Base-by-base conservation (phyloP, 2,113 vertebrate genomes). In the Clupea harengus region DNA sequence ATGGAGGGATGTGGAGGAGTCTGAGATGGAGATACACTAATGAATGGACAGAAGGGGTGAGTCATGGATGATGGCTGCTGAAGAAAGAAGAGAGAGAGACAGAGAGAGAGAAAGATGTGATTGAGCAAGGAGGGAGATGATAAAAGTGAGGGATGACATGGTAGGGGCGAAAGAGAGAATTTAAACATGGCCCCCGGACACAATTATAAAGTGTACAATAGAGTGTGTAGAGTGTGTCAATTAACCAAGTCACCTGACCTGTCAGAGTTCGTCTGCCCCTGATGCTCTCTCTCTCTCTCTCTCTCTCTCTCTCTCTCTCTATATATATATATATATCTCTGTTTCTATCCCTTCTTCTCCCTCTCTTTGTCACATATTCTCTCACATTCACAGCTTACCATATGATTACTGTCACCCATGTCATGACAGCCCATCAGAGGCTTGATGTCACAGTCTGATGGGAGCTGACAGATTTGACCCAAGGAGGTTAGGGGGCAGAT, bases 11-110 rank as follows among this genome's bases (percentile, higher is more conserved):
- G 28, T 39, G 39, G 39, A 39, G 39, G 39, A 39, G 39, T 39
- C 39, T 39, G 32, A 78, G 72, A 39, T 78, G 10, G 28, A 44
- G 10, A 78, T 3, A 15, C 13, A 44, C 72, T 78, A 78, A 78
- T 78, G 72, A 78, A 78, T 39, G 72, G 72, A 78, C 15, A 78
- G 28, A 78, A 78, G 72, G 28, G 25, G 28, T 78, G 72, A 78
- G 72, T 78, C 72, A 78, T 78, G 72, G 72, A 32, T 0, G 28
- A 72, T 2, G 72, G 25, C 28, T 32, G 64, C 10, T 72, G 72
- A 39, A 11, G 64, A 7, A 64, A 15, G 2, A 15, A 72, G 20
- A n/a, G 57, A 17, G 52, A 54, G 64, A 67, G 7, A 39, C 11
- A 78, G 28, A 78, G 25, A 3, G 72, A 78, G 10, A 64, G 20